Percentiles rank a stretch among this genome's conserved stretches.
These are phyloP conservation scores for Clarias fuscus DNA, from an alignment of 2,797 vertebrate species.

Conservation along the genomic window DNA sequence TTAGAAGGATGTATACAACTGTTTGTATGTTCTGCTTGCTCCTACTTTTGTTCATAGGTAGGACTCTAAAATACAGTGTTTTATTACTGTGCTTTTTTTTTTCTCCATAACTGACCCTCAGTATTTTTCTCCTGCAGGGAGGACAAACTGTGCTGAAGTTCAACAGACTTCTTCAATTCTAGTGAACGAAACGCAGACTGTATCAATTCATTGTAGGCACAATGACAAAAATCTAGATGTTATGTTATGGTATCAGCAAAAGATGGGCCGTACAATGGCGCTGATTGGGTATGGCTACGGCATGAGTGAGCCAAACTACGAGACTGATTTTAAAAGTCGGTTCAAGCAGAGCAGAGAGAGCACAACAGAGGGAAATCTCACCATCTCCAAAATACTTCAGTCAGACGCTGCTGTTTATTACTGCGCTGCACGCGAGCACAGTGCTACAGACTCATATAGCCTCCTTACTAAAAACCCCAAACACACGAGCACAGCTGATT, in stretches of 20 bases:
- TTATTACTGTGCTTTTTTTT: background rate
- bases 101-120: too few species aligned
- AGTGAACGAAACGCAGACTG: background rate
- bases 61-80: background rate
- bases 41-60: background rate
- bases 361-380: constrained; percentile 31
- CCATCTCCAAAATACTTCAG: background rate
- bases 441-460: constrained; percentile 46
- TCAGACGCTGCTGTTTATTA: constrained; percentile 59
- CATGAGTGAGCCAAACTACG: background rate
- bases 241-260: constrained; percentile 51
- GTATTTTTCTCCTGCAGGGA: background rate
- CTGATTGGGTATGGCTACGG: constrained; percentile 11
- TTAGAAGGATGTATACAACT: background rate
- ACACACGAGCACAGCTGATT: background rate
- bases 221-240: background rate
- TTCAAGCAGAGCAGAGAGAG: constrained; percentile 20
- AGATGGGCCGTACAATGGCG: background rate
- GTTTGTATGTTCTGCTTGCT: background rate
- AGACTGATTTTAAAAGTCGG: constrained; percentile 2
- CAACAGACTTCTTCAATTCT: constrained; percentile 9
- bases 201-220: constrained; percentile 25
- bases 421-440: constrained; percentile 65
- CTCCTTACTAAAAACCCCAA: constrained; percentile 39
- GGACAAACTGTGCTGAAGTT: constrained; percentile 11